Percentiles rank a stretch among this genome's conserved stretches.
Evolutionary conservation across 2,113 vertebrate species (phyloP).

Genomic region (Mionectes macconnelli): DNA sequence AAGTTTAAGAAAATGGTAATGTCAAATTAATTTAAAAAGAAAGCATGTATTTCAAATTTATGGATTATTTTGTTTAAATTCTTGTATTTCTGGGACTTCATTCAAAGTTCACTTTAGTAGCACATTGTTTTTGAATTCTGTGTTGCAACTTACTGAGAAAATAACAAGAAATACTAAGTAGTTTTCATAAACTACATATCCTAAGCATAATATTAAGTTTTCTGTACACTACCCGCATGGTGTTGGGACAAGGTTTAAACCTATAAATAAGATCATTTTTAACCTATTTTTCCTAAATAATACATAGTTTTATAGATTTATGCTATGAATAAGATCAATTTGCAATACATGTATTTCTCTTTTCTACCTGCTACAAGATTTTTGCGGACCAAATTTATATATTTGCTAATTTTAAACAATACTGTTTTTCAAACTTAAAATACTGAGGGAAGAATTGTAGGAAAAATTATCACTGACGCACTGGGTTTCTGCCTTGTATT

Average conservation of each 20-base stretch:
- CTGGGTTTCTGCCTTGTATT: constrained; percentile 49
- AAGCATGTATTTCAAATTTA: constrained; percentile 56
- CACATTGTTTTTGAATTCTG: constrained; percentile 71
- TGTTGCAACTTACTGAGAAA: constrained; percentile 37
- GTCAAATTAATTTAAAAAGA: constrained; percentile 69
- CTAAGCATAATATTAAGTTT: neutral
- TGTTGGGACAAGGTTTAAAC: constrained; percentile 78
- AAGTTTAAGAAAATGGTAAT: constrained; percentile 45
- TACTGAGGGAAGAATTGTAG: neutral
- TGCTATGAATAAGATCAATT: constrained; percentile 67
- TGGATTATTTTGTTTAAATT: constrained; percentile 50
- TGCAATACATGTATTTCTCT: constrained; percentile 66
- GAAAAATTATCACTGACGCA: constrained; percentile 36
- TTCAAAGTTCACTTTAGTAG: constrained; percentile 63
- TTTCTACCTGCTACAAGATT: constrained; percentile 88
- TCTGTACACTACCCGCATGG: constrained; percentile 53
- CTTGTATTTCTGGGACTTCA: constrained; percentile 38
- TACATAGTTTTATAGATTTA: constrained; percentile 75
- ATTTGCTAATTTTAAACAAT: constrained; percentile 67
- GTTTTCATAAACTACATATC: constrained; percentile 30
- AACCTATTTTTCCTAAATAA: constrained; percentile 81
- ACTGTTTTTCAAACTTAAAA: constrained; percentile 53
- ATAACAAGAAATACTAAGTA: constrained; percentile 2
- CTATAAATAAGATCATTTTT: constrained; percentile 84
- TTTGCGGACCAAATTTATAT: constrained; percentile 70